A percentile compares a stretch with the other conserved stretches of the same genome.
Conservation (phyloP, 1,140 invertebrate genomes). For the Helicoverpa zea region DNA sequence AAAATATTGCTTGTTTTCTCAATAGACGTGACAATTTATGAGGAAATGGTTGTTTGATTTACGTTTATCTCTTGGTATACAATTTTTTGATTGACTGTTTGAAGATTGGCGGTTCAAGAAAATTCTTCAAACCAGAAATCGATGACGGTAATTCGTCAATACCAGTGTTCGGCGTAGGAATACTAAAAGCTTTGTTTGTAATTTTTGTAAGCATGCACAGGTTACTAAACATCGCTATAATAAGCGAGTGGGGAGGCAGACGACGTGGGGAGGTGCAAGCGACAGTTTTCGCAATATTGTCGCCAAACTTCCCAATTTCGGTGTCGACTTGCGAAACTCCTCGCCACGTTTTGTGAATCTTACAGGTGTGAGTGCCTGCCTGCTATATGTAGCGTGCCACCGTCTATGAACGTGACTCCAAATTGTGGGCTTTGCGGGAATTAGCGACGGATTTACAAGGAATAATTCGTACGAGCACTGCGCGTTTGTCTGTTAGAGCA, state of each 20-base stretch:
- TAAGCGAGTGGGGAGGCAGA: conserved; percentile 33
- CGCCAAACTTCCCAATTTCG: conserved; percentile 79
- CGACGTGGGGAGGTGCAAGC: conserved; percentile 53
- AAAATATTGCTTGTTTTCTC: not conserved
- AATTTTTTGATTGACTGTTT: too few relatives aligned
- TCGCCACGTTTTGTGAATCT: conserved; percentile 61
- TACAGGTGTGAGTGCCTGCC: conserved; percentile 68
- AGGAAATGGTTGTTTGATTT: not conserved
- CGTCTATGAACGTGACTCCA: conserved; percentile 65
- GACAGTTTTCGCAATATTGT: conserved; percentile 77
- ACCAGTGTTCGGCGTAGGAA: not conserved
- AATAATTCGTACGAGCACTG: conserved; percentile 54
- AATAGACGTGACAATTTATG: not conserved
- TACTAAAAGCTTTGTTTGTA: conserved; percentile 10
- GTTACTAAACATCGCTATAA: conserved; percentile 32
- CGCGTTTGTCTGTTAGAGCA: not conserved
- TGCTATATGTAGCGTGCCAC: conserved; percentile 45
- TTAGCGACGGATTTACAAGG: conserved; percentile 69
- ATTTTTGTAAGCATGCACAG: conserved; percentile 15
- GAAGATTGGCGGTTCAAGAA: not conserved
- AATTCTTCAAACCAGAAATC: not conserved
- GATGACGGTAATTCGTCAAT: not conserved
- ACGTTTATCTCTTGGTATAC: not conserved
- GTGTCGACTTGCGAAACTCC: conserved; percentile 83
- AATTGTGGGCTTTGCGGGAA: conserved; percentile 69